Evolutionary conservation across 2,113 vertebrate species (phyloP).

Genomic region (Globicephala melas): DNA sequence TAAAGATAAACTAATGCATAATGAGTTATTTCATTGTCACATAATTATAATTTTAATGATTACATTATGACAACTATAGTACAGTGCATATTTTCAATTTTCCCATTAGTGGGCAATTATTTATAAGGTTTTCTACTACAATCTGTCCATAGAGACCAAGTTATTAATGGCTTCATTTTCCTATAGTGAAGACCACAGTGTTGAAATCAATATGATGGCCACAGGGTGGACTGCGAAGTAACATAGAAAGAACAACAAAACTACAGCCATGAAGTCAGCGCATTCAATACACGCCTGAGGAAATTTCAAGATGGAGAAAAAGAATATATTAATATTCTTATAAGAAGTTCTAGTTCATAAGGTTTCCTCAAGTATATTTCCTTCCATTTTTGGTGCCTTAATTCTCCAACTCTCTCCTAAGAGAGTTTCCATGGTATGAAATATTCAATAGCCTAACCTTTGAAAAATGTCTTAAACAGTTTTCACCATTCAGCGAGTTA

Average conservation of each 20-base stretch:
- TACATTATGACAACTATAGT: constrained; percentile 76
- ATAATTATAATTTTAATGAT: constrained; percentile 82
- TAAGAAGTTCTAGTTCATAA: background rate
- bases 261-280: background rate
- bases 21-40: constrained; percentile 79
- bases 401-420: constrained; percentile 27
- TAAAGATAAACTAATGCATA: constrained; percentile 84
- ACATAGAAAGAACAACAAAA: constrained; percentile 52
- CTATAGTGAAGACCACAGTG: constrained; percentile 65
- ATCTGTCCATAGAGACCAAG: constrained; percentile 72
- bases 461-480: constrained; percentile 59
- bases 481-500: constrained; percentile 53
- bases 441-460: constrained; percentile 59
- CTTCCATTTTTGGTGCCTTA: background rate
- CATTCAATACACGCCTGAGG: background rate
- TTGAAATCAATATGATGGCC: constrained; percentile 72
- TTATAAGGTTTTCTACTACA: constrained; percentile 77
- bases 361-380: background rate
- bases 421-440: constrained; percentile 52
- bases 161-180: constrained; percentile 77
- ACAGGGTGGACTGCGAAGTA: constrained; percentile 63
- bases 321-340: background rate
- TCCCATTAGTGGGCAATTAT: constrained; percentile 81
- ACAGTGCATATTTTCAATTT: constrained; percentile 79
- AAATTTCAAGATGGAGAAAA: constrained; percentile 32